Evolutionary conservation across 2,888 invertebrate species (phyloP), one percentile per base, ranked within the genome.

Genomic region (Eupelmus urozonus): DNA sequence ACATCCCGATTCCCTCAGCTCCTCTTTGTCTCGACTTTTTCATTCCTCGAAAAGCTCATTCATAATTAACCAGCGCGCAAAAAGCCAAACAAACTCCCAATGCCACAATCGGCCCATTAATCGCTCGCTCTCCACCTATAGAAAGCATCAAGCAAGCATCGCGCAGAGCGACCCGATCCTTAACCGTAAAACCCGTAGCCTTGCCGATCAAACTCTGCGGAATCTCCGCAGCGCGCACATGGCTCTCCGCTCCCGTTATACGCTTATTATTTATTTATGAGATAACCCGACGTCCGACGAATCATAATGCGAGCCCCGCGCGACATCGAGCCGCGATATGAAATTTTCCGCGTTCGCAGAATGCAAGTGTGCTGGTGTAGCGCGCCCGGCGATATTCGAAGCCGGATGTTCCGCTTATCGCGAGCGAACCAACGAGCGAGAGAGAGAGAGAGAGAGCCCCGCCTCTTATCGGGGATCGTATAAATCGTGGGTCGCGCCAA

Each of bases 401-500:
- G 78, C 78, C 73, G 78, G 73, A 73, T 65, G 76, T 66, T 7
- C 49, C 16, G 34, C 45, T 63, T 23, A 23, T 82, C 45, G 76
- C 65, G 65, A 62, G 71, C 59, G 59, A 67, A 20, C n/a, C 45
- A 66, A 57, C 69, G 57, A 66, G 76, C 53, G 70, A 73, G 63
- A 57, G 23, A 74, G 74, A 13, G 9, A 53, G 53, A 51, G 62
- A 20, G 42, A 40, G 34, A 62, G 1, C 62, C 11, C 51, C 25
- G 63, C 71, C 76, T 25, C 45, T 81, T 82, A 81, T 82, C 82
- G 72, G 51, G 71, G 77, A 80, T 79, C 79, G 79, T 81, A 84
- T 85, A 84, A 86, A 85, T 85, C 84, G 83, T 80, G 62, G 49
- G 77, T 78, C 78, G 55, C 75, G 81, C n/a, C n/a, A n/a, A n/a